Conservation (phyloP, 2,888 invertebrate genomes). For the Drosophila kanekoi region DNA sequence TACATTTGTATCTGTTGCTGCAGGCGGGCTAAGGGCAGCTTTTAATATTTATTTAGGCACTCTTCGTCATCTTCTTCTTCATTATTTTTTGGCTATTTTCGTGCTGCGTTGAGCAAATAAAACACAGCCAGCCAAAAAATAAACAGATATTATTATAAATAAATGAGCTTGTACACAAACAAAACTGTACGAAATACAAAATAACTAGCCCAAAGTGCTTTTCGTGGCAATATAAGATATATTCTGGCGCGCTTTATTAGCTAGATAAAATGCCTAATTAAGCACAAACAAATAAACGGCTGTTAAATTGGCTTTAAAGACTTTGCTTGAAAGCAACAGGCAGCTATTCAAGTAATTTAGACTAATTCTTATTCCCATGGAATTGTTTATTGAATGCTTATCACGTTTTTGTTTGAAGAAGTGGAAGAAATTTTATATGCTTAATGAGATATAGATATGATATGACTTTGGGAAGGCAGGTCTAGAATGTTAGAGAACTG, state of each 20-base stretch:
- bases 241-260: background rate
- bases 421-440: too few relatives aligned
- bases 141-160: slow-evolving; percentile 22
- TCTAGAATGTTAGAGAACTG: too few relatives aligned
- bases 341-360: too few relatives aligned
- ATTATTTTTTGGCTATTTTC: slow-evolving; percentile 18
- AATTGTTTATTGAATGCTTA: too few relatives aligned
- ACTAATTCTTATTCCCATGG: too few relatives aligned
- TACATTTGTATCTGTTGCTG: slow-evolving; percentile 43
- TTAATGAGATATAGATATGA: too few relatives aligned
- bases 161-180: background rate
- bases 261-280: background rate
- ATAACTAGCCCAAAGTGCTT: slow-evolving; percentile 1
- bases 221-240: background rate
- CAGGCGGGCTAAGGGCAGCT: slow-evolving; percentile 21
- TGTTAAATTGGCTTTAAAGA: too few relatives aligned
- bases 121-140: slow-evolving; percentile 7
- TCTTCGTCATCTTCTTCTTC: background rate
- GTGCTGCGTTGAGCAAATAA: slow-evolving; percentile 17
- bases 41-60: slow-evolving; percentile 36
- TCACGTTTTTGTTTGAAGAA: too few relatives aligned
- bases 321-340: too few relatives aligned
- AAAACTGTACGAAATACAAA: background rate
- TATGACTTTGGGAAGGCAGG: too few relatives aligned
- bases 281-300: slow-evolving; percentile 1